Conservation (phyloP, 2,888 invertebrate species). For the Archips xylosteana region DNA sequence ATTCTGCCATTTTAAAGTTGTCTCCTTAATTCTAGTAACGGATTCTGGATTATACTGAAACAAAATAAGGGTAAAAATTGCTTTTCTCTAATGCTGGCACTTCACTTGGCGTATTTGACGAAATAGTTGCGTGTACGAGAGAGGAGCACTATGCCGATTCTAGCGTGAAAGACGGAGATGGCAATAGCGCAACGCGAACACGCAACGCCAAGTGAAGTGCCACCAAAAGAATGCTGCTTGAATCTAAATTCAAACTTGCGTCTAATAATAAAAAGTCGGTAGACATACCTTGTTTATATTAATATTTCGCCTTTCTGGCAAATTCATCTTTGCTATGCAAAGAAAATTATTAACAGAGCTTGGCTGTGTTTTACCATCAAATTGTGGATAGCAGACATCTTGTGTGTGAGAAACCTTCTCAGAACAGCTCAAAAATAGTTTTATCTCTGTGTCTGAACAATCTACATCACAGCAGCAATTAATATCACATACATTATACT, state of each 20-base stretch:
- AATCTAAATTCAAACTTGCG: too few relatives aligned
- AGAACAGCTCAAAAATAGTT: conserved; percentile 87
- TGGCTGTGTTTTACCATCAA: conserved; percentile 43
- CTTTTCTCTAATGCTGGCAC: too few relatives aligned
- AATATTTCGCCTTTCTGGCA: conserved; percentile 62
- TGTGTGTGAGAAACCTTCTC: conserved; percentile 52
- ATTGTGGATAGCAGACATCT: conserved; percentile 52
- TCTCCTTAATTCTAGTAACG: conserved; percentile 43
- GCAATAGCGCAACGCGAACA: too few relatives aligned
- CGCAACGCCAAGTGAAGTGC: too few relatives aligned
- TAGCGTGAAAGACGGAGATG: too few relatives aligned
- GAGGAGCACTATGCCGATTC: too few relatives aligned
- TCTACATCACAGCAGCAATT: conserved; percentile 94
- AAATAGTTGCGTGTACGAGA: too few relatives aligned
- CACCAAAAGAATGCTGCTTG: too few relatives aligned
- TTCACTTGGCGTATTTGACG: too few relatives aligned
- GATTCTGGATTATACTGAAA: conserved; percentile 55
- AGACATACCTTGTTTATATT: conserved; percentile 55
- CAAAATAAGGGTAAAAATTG: conserved; percentile 16
- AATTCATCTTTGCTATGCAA: conserved; percentile 73
- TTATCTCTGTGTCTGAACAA: conserved; percentile 86
- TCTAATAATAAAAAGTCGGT: too few relatives aligned
- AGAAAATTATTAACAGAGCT: conserved; percentile 61
- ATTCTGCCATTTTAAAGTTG: conserved; percentile 61
- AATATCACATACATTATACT: conserved; percentile 90